Conservation (phyloP, 1,140 invertebrate genomes). For the Hyles vespertilio region DNA sequence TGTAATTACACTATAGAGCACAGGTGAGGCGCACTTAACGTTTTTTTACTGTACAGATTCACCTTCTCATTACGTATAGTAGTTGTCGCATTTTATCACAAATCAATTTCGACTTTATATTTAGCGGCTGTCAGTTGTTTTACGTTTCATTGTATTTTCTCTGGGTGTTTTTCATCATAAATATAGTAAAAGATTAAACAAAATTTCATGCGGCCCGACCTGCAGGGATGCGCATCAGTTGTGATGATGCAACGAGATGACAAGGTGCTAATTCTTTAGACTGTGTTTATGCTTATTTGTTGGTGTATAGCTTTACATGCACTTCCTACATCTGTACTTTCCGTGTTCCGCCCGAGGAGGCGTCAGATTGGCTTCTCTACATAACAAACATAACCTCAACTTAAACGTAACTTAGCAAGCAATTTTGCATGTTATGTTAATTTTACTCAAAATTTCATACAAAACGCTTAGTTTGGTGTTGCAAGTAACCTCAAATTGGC, state of each 20-base stretch:
- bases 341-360: background rate
- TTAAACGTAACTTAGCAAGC: slow-evolving; percentile 11
- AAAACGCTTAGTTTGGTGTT: too few species aligned
- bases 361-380: slow-evolving; percentile 5
- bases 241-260: slow-evolving; percentile 71
- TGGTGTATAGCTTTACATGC: background rate
- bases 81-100: slow-evolving; percentile 36
- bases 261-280: slow-evolving; percentile 53
- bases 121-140: slow-evolving; percentile 72
- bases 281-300: slow-evolving; percentile 23
- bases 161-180: slow-evolving; percentile 37
- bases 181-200: slow-evolving; percentile 34
- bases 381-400: slow-evolving; percentile 24
- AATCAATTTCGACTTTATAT: slow-evolving; percentile 48
- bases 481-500: too few species aligned
- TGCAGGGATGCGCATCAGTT: slow-evolving; percentile 57
- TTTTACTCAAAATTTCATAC: too few species aligned
- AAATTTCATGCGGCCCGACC: slow-evolving; percentile 57
- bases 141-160: slow-evolving; percentile 58
- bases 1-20: slow-evolving; percentile 51
- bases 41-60: background rate
- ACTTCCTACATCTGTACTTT: background rate
- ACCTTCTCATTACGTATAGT: slow-evolving; percentile 10
- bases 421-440: too few species aligned
- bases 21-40: slow-evolving; percentile 39